These are phyloP conservation scores for human (Homo sapiens) DNA, from an alignment of 2,113 vertebrate species.

Conservation along the genomic window DNA sequence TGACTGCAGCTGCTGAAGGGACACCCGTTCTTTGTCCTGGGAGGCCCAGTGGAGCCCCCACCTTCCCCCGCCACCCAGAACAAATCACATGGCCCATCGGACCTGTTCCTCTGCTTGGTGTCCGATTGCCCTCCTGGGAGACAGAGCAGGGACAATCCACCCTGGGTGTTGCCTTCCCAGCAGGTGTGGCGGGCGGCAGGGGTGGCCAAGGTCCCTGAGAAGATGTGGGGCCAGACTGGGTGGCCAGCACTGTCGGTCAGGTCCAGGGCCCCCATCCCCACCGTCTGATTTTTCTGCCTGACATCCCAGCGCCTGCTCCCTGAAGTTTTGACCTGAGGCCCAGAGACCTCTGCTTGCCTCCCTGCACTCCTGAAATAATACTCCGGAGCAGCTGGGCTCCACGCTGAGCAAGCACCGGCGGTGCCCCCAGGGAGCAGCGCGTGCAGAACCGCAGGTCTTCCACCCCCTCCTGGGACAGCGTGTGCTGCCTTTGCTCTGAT, in stretches of 20 bases:
- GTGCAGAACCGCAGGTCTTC: neutral
- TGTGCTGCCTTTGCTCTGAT: neutral
- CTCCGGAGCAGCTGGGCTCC: neutral
- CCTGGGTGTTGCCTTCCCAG: neutral
- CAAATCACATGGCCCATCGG: neutral
- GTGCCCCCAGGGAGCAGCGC: neutral
- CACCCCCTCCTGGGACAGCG: neutral
- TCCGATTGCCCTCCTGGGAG: neutral
- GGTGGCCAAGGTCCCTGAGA: neutral
- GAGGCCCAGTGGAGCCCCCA: accelerated
- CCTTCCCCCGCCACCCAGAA: neutral
- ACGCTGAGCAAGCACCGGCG: neutral
- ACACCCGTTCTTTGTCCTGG: neutral
- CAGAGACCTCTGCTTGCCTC: neutral
- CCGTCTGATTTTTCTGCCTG: neutral
- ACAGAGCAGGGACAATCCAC: neutral
- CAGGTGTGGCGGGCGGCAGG: neutral
- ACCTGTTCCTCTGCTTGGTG: neutral
- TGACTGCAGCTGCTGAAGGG: neutral
- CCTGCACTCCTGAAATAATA: neutral
- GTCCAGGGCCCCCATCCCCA: neutral
- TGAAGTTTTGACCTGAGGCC: neutral
- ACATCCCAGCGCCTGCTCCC: neutral
- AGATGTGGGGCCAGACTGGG: neutral
- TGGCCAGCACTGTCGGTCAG: accelerated